Base-by-base conservation (phyloP, 2,888 invertebrate genomes). In the Orchesellides sinensis region DNA sequence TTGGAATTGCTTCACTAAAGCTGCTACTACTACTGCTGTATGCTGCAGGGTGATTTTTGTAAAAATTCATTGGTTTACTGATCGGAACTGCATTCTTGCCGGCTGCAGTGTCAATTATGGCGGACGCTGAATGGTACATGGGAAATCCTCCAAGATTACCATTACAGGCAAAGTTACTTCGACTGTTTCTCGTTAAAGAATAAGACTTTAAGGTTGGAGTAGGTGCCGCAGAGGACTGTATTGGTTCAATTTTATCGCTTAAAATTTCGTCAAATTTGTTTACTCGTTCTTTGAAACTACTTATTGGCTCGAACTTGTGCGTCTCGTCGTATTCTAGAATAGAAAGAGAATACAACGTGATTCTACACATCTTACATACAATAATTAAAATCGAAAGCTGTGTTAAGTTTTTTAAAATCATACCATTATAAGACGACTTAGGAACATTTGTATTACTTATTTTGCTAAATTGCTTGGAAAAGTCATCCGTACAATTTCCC, bases 281-380 rank as follows among this genome's bases (percentile, higher is more conserved):
- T 10, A 85, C 85, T 32, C 86, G 23, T 19, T 87, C 86, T 66
- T 82, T 85, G 0, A 87, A 47, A 59, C 84, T 84, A 23, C 21
- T 17, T 35, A 65, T 52, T 3, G 65, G 66, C 52, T 80, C 72
- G 47, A 73, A 73, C 35, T 80, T 72, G 49, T 66, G 65, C 23
- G 45, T 56, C 65, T 81, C 81, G 74, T 81, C 81, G 74, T 35
- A 81, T 45, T 81, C 81, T 81, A 19, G 25, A 47, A 72, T 19
- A 17, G 54, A n/a, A n/a, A n/a, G n/a, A n/a, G n/a, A n/a, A n/a
- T n/a, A n/a, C n/a, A n/a, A 3, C 27, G 1, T 66, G 66, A 66
- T 35, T 27, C 47, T 12, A 17, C 27, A 32, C 19, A 0, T 6
- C 1, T 61, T 27, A 27, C n/a, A n/a, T n/a, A n/a, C n/a, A n/a